Percentiles rank a stretch among this genome's conserved stretches.
phyloP scores from a whole-genome alignment of 1,140 invertebrate species.

The Lepeophtheirus salmonis region DNA sequence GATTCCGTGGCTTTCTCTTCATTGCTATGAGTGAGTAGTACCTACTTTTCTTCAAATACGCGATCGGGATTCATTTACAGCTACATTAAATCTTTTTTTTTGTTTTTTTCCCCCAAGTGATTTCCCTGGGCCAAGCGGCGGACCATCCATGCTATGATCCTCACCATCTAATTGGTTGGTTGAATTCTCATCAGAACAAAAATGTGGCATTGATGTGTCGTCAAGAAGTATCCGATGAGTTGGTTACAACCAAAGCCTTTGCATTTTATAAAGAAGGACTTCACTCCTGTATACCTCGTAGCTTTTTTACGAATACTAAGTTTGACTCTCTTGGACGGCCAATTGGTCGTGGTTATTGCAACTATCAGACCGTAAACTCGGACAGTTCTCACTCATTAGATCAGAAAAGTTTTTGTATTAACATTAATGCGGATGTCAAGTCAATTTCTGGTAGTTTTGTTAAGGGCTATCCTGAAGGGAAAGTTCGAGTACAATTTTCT shows the following conservation, averaged over 20 bases:
- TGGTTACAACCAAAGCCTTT: neutral
- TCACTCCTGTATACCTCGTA: neutral
- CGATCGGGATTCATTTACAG: too few relatives aligned
- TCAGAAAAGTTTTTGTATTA: neutral
- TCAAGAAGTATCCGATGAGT: neutral
- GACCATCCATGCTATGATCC: too few relatives aligned
- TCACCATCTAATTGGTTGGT: neutral
- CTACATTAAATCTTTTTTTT: too few relatives aligned
- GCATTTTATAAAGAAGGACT: neutral
- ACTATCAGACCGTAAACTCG: neutral
- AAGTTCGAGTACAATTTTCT: neutral
- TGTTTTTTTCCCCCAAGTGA: too few relatives aligned
- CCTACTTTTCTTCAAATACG: too few relatives aligned
- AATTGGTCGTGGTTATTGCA: neutral
- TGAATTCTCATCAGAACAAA: neutral
- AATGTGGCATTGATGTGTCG: neutral
- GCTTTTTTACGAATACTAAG: neutral
- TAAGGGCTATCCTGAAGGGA: neutral
- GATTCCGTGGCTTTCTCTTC: too few relatives aligned
- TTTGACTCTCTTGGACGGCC: neutral
- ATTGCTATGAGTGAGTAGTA: too few relatives aligned
- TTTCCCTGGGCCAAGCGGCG: too few relatives aligned
- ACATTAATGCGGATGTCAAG: neutral
- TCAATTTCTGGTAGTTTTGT: neutral
- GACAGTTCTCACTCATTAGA: neutral